These are phyloP conservation scores for Erebia epiphron DNA, from an alignment of 2,888 invertebrate genomes.

Conservation along the genomic window DNA sequence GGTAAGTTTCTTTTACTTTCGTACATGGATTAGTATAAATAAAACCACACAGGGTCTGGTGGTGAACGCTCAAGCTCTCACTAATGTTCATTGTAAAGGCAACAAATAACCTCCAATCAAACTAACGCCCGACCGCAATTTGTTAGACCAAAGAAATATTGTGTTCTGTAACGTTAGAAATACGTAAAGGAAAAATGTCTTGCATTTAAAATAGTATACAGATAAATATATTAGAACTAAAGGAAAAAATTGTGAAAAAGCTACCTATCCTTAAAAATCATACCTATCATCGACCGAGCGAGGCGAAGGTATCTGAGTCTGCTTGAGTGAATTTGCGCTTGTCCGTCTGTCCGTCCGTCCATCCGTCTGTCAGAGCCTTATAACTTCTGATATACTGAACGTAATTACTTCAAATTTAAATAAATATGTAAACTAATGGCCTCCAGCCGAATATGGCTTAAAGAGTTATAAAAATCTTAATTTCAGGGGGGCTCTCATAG, in stretches of 20 bases:
- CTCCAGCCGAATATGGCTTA: no score
- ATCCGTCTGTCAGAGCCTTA: no score
- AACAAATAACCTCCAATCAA: constrained; percentile 80
- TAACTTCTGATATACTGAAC: no score
- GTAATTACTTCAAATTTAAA: no score
- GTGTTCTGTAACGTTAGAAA: constrained; percentile 61
- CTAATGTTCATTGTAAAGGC: constrained; percentile 80
- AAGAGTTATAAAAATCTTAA: no score
- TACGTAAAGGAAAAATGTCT: constrained; percentile 48
- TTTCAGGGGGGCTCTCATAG: no score
- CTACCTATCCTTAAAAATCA: not conserved
- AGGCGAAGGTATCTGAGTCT: no score
- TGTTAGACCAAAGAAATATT: constrained; percentile 75
- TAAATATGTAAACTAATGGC: no score
- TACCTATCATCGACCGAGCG: not conserved
- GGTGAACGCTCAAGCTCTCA: constrained; percentile 44
- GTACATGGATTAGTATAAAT: constrained; percentile 31
- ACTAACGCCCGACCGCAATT: constrained; percentile 78
- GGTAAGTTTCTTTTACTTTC: constrained; percentile 31
- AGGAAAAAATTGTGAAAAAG: not conserved
- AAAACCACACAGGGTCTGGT: constrained; percentile 37
- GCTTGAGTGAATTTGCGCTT: no score
- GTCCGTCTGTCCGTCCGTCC: no score
- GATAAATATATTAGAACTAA: not conserved
- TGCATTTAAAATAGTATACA: constrained; percentile 24